Evolutionary conservation across 2,113 vertebrate genomes (phyloP).

Genomic region (Alouatta palliata): DNA sequence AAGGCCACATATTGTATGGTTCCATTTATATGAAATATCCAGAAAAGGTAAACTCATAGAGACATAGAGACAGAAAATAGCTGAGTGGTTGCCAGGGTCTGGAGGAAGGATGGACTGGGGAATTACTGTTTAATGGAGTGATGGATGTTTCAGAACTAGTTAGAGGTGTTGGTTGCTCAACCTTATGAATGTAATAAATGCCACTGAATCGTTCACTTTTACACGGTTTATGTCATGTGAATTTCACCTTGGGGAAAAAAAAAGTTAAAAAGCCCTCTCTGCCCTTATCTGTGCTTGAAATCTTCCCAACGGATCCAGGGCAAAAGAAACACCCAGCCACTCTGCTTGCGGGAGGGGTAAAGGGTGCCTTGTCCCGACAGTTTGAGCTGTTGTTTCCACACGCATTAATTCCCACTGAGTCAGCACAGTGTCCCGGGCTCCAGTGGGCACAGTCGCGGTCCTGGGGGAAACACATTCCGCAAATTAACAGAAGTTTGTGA

Average conservation of each 20-base stretch:
- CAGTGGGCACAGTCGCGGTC: background rate
- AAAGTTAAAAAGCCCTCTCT: background rate
- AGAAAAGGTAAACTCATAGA: background rate
- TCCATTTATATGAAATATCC: background rate
- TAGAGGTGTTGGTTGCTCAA: background rate
- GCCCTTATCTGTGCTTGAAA: background rate
- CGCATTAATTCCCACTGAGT: background rate
- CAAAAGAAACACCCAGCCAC: constrained; percentile 2
- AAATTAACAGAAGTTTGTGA: constrained; percentile 19
- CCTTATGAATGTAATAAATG: background rate
- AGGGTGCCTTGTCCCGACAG: background rate
- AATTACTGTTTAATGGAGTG: background rate
- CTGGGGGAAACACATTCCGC: background rate
- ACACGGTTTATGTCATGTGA: background rate
- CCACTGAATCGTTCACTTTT: background rate
- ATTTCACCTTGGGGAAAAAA: background rate
- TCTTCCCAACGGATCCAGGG: background rate
- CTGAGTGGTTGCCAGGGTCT: background rate
- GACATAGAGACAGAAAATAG: background rate
- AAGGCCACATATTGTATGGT: background rate
- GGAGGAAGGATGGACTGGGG: background rate
- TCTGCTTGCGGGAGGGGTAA: background rate
- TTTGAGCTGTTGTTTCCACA: too few species aligned
- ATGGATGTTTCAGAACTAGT: background rate
- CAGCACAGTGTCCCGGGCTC: background rate